A percentile compares a stretch with the other conserved stretches of the same genome.
These are phyloP conservation scores for Sylvilagus bachmani DNA, from an alignment of 2,113 vertebrate genomes.

Conservation along the genomic window DNA sequence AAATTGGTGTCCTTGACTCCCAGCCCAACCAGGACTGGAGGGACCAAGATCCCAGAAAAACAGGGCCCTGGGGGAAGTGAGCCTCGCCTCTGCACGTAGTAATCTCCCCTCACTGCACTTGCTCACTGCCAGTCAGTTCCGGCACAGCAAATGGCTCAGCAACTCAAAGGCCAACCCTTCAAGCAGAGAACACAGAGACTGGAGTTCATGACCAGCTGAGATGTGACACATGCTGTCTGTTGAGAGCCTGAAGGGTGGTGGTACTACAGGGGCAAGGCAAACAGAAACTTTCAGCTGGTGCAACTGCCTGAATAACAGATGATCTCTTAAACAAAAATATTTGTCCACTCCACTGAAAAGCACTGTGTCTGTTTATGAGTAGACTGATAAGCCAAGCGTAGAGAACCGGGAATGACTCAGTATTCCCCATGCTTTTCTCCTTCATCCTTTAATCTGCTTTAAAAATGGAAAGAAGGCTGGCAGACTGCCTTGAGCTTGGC, in stretches of 20 bases:
- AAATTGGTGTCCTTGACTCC: neutral
- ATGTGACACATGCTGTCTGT: neutral
- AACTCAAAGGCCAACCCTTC: neutral
- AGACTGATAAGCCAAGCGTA: slow-evolving; percentile 72
- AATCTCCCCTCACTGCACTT: neutral
- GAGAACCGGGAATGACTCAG: slow-evolving; percentile 77
- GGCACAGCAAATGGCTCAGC: neutral
- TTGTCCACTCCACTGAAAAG: slow-evolving; percentile 55
- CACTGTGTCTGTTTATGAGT: neutral
- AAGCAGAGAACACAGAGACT: neutral
- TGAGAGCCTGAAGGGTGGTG: neutral
- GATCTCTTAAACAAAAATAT: neutral
- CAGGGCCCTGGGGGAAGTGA: neutral
- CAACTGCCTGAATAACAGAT: neutral
- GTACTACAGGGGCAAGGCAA: neutral
- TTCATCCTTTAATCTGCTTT: slow-evolving; percentile 55
- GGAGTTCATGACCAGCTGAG: neutral
- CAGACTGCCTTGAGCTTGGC: slow-evolving; percentile 71
- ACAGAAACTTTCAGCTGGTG: neutral
- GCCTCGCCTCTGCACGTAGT: neutral
- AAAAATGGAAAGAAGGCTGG: slow-evolving; percentile 65
- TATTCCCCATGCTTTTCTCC: slow-evolving; percentile 67
- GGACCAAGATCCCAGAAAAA: neutral
- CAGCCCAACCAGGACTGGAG: neutral
- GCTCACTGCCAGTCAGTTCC: neutral